Conservation (phyloP, 2,888 invertebrate species). For the Dasysyrphus tricinctus region DNA sequence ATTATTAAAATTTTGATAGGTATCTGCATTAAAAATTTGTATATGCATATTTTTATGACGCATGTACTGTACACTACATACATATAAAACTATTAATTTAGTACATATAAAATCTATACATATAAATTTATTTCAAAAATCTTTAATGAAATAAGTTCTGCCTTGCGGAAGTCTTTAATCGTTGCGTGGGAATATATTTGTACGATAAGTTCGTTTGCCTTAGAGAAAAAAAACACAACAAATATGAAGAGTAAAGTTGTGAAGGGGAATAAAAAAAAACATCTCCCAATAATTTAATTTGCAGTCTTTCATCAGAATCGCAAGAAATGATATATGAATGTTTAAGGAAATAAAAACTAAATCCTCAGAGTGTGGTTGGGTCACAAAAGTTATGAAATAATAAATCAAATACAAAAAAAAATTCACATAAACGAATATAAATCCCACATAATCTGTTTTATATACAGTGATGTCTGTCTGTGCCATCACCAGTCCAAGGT, state of each 20-base stretch:
- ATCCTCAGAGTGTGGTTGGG: constrained; percentile 28
- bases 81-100: constrained; percentile 22
- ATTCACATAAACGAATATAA: constrained; percentile 22
- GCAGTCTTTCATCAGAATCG: constrained; percentile 10
- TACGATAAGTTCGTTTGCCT: constrained; percentile 64
- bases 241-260: neutral
- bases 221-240: neutral
- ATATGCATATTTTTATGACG: neutral
- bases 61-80: neutral
- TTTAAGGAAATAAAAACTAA: constrained; percentile 26
- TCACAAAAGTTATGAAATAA: constrained; percentile 65
- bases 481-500: neutral
- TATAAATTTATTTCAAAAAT: constrained; percentile 6
- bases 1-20: neutral
- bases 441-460: constrained; percentile 27
- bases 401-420: constrained; percentile 50
- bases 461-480: neutral
- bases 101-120: neutral
- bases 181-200: constrained; percentile 58
- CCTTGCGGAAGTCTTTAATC: constrained; percentile 28
- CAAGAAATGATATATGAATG: neutral
- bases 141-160: constrained; percentile 1
- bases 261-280: neutral
- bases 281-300: constrained; percentile 26
- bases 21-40: constrained; percentile 37